Evolutionary conservation across 2,888 invertebrate genomes (phyloP), one percentile per base, ranked within the genome.

Genomic region (Vanessa cardui): DNA sequence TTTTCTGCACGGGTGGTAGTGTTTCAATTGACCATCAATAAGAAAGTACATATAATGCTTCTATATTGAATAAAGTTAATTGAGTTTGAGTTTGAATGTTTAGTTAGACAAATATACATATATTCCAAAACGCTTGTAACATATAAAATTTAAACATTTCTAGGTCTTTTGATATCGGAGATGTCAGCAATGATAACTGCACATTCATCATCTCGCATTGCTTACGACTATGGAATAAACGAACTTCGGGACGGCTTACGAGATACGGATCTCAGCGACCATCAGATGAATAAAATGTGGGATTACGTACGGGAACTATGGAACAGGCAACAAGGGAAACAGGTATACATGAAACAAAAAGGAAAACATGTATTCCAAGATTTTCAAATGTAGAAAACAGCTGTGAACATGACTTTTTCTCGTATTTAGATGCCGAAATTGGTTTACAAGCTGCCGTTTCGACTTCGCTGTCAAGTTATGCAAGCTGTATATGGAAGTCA

Each of bases 271-370:
- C 80, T 93, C 1, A 93, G 92, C 73, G 85, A 85, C 0, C 93
- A 91, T 75, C 94, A 94, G 77, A 89, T 93, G 89, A 86, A 83
- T 71, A 93, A 93, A 74, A 90, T 93, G 88, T 93, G 92, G 91
- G 89, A 88, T 59, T 94, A 94, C 64, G 92, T 94, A 0, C 81
- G 89, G 4, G 88, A 92, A 49, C 77, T 94, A 56, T 94, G 94
- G 94, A 90, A 89, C 49, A 81, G 92, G 59, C 93, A 92, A 71
- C 90, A 90, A 75, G 94, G 93, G 7, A 86, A 83, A 80, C 93
- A 93, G 86, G 94, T 93, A 69, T 5, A 6, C 54, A 8, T 33
- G 5, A 26, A 3, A 5, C 3, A 26, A 26, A 26, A 26, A 26
- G 5, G 26, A 3, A 1, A 26, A 26, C 3, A 26, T 2, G 26